Base-by-base conservation (phyloP, 2,113 vertebrate species). In the Phoxinus phoxinus region DNA sequence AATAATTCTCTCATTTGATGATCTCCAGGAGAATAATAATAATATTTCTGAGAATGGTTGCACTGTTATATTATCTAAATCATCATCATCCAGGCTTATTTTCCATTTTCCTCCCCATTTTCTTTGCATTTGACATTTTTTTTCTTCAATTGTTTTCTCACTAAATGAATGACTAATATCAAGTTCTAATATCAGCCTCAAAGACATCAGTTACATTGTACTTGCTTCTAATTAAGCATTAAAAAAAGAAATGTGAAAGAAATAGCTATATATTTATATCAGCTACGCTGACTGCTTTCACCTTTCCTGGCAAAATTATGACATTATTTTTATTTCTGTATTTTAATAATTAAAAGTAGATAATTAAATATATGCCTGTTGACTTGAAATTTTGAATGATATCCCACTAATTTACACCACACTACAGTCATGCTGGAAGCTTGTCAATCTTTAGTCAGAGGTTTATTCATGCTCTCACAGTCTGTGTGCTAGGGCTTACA, bases 381-480 rank as follows among this genome's bases (percentile, higher is more conserved):
- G 21, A 15, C 13, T 4, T 25, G 27, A 44, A 19, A 6, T 19
- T 17, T 27, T 15, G 53, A 9, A 48, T 65, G 1, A 83, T 61
- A 67, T 73, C 13, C 37, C 48, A 78, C 25, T 84, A 46, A 73
- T 83, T 74, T 83, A 84, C 67, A 84, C 32, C 65, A 44, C 67
- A 59, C 46, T 15, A 61, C 59, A 81, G 59, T 69, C 35, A 23
- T 51, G 27, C 8, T 53, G 12, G 48, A 48, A n/a, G 41, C 53
- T 73, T 46, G 37, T 48, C 21, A 44, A 0, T 21, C 2, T 2
- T 72, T 73, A 73, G 37, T 74, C 32, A 32, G 71, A 30, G 27
- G 30, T 67, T 58, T 87, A 71, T 69, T 84, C 59, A 46, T 53
- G 2, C 58, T 65, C 58, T 65, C 56, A 56, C n/a, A 79, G 21